A percentile compares a stretch with the other conserved stretches of the same genome.
phyloP scores from a whole-genome alignment of 2,888 invertebrate genomes.

The Epinotia bilunana region DNA sequence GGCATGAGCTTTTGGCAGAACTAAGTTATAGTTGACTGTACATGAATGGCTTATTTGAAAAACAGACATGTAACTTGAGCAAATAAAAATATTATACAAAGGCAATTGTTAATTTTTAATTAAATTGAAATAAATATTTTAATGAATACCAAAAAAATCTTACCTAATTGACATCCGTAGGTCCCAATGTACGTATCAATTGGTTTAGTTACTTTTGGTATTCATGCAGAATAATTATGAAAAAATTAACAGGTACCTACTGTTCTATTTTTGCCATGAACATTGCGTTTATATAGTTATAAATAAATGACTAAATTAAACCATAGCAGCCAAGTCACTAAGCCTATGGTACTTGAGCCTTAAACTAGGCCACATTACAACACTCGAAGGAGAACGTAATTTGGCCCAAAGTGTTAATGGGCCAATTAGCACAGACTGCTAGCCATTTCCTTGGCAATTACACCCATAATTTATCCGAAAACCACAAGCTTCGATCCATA shows the following conservation, averaged over 20 bases:
- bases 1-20: not conserved
- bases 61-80: too few species aligned
- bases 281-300: too few species aligned
- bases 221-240: too few species aligned
- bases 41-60: not conserved
- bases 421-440: conserved; percentile 49
- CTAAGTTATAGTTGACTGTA: not conserved
- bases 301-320: not conserved
- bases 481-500: conserved; percentile 46
- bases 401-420: conserved; percentile 49
- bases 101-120: too few species aligned
- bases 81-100: too few species aligned
- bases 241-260: too few species aligned
- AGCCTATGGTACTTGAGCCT: not conserved
- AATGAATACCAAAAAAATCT: too few species aligned
- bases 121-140: too few species aligned
- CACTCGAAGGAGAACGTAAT: conserved; percentile 48
- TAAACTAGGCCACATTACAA: conserved; percentile 43
- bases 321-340: conserved; percentile 8
- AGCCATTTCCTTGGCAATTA: conserved; percentile 49
- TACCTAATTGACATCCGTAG: too few species aligned
- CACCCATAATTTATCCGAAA: conserved; percentile 47
- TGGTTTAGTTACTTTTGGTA: too few species aligned
- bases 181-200: too few species aligned
- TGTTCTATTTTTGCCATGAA: too few species aligned